Percentiles rank a stretch among this genome's conserved stretches.
phyloP scores from a whole-genome alignment of 2,888 invertebrate species.

The Chloroclystis v-ata region DNA sequence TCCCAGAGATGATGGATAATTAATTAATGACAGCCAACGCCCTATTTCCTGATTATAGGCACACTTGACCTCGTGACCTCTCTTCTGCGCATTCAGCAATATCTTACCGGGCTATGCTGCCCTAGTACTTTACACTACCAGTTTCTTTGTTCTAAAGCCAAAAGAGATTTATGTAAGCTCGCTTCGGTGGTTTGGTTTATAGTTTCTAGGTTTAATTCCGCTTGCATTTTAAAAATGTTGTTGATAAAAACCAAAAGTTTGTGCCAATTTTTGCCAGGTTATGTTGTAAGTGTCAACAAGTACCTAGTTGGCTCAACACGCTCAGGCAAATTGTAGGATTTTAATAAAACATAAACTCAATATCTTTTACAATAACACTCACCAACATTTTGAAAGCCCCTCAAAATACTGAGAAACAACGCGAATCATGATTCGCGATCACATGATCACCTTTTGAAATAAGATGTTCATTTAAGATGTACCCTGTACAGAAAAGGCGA shows the following conservation, averaged over 20 bases:
- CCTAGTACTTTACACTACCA: constrained; percentile 13
- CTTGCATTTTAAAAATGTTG: neutral
- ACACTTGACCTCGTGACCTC: constrained; percentile 25
- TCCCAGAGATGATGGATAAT: constrained; percentile 6
- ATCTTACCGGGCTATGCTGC: constrained; percentile 1
- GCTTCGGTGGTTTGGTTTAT: neutral
- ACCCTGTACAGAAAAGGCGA: too few species aligned
- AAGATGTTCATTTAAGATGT: too few species aligned
- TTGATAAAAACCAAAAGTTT: neutral
- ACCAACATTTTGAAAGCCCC: too few species aligned
- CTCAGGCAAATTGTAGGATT: too few species aligned
- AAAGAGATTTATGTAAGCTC: neutral
- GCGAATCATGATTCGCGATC: too few species aligned
- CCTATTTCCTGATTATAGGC: constrained; percentile 20
- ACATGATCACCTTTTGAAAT: too few species aligned
- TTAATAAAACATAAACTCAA: too few species aligned
- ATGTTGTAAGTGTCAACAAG: too few species aligned
- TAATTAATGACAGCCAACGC: constrained; percentile 16
- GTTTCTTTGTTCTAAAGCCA: constrained; percentile 12
- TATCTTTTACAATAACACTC: too few species aligned
- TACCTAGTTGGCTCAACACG: too few species aligned
- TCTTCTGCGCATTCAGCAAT: constrained; percentile 15
- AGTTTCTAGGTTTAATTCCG: neutral
- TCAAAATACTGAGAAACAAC: too few species aligned
- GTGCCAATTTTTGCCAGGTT: neutral